A percentile compares a stretch with the other conserved stretches of the same genome.
Evolutionary conservation across 2,888 invertebrate species (phyloP).

Genomic region (Tachystola acroxantha): DNA sequence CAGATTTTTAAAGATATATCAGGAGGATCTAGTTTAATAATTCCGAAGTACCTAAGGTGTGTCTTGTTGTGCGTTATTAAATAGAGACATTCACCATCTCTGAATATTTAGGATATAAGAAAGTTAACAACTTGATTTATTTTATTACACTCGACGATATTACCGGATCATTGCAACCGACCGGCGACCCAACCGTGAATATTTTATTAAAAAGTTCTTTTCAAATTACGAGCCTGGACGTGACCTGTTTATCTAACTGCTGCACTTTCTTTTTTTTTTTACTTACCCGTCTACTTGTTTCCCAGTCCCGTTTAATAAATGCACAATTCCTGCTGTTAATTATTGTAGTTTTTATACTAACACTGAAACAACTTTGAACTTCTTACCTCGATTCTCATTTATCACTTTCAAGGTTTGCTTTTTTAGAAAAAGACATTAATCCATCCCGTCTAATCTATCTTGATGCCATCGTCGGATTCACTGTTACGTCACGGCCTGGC

Average conservation of each 20-base stretch:
- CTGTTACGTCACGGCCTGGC: slow-evolving; percentile 44
- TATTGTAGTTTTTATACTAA: not conserved
- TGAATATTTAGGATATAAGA: no score
- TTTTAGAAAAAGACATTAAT: slow-evolving; percentile 28
- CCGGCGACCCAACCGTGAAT: slow-evolving; percentile 25
- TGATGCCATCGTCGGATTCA: slow-evolving; percentile 33
- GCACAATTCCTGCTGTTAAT: not conserved
- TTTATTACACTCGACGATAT: not conserved
- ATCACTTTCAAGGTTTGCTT: slow-evolving; percentile 31
- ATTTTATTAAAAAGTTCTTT: slow-evolving; percentile 22
- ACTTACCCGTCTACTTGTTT: not conserved
- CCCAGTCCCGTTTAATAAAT: not conserved
- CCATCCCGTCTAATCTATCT: slow-evolving; percentile 31
- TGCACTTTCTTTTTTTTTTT: not conserved
- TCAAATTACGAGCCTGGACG: slow-evolving; percentile 22
- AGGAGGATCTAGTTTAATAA: no score
- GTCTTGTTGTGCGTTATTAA: no score
- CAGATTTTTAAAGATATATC: not conserved
- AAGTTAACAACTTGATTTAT: no score
- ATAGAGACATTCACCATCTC: no score
- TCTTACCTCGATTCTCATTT: slow-evolving; percentile 8
- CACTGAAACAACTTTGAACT: slow-evolving; percentile 3
- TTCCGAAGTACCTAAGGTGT: no score
- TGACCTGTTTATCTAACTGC: slow-evolving; percentile 24
- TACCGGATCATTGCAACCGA: slow-evolving; percentile 2